Evolutionary conservation across 2,113 vertebrate species (phyloP).

Genomic region (Illadopsis cleaveri): DNA sequence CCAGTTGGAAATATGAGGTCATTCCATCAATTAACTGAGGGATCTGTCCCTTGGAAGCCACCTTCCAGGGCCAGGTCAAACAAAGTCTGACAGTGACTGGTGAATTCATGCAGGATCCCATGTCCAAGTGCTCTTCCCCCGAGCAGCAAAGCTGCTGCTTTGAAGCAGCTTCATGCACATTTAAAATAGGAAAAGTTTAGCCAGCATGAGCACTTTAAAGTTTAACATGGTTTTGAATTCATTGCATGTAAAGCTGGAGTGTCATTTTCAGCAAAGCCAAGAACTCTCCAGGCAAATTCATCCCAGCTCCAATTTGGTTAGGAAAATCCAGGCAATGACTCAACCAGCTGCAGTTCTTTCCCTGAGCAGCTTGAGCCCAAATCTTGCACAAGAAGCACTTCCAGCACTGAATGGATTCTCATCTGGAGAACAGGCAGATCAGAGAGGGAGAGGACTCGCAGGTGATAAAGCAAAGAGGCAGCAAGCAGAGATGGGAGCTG

Average conservation of each 20-base stretch:
- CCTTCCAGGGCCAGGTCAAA: not conserved
- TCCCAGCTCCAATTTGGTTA: not conserved
- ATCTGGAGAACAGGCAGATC: not conserved
- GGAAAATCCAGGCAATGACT: not conserved
- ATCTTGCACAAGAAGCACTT: not conserved
- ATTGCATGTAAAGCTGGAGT: not conserved
- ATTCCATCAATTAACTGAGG: not conserved
- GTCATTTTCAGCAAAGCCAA: not conserved
- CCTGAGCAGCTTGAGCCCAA: not conserved
- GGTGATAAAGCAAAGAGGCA: not conserved
- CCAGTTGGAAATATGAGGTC: not conserved
- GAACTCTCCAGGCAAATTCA: not conserved
- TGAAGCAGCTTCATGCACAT: not conserved
- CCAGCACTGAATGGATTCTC: not conserved
- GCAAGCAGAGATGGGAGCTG: not conserved
- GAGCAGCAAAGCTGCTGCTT: not conserved
- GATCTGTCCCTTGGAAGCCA: not conserved
- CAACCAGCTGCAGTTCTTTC: not conserved
- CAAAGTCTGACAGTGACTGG: not conserved
- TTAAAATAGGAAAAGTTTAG: not conserved
- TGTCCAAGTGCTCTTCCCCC: not conserved
- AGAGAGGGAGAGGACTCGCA: rapidly evolving
- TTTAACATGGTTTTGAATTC: not conserved
- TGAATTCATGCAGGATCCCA: not conserved
- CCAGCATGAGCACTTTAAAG: not conserved